Conservation (phyloP, 2,797 vertebrate genomes). For the Lutjanus argentimaculatus region DNA sequence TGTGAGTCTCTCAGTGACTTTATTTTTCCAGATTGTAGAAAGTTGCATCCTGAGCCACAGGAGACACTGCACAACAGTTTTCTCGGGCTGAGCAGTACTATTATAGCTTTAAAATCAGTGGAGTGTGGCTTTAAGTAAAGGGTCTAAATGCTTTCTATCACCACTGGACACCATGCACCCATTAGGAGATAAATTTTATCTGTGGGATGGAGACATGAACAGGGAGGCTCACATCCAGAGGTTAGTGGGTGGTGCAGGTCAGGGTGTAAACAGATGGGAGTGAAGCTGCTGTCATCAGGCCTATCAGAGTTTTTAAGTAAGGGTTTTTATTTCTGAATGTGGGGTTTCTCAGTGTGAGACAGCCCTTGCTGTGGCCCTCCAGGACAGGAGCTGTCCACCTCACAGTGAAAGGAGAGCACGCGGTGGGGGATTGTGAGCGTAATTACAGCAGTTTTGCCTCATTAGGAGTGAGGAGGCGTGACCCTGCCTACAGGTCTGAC, state of each 20-base stretch:
- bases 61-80: background rate
- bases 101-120: background rate
- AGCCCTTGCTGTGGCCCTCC: slow-evolving; percentile 55
- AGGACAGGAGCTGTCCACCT: slow-evolving; percentile 72
- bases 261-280: slow-evolving; percentile 29
- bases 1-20: background rate
- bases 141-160: background rate
- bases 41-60: background rate
- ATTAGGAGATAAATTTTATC: slow-evolving; percentile 18
- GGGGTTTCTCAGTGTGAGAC: slow-evolving; percentile 39
- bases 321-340: slow-evolving; percentile 49
- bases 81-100: background rate
- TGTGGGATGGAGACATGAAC: slow-evolving; percentile 5
- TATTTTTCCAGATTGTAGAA: background rate
- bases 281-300: slow-evolving; percentile 37
- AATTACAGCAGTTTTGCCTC: slow-evolving; percentile 81
- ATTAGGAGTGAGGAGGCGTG: slow-evolving; percentile 79
- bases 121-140: background rate
- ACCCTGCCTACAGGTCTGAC: slow-evolving; percentile 74
- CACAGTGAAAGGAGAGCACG: slow-evolving; percentile 53
- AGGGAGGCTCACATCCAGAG: slow-evolving; percentile 28
- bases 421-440: slow-evolving; percentile 68
- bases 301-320: slow-evolving; percentile 16
- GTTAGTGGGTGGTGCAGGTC: slow-evolving; percentile 11
- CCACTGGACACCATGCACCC: background rate